Conservation (phyloP, 2,797 vertebrate species). For the Sebastes oblongus region DNA sequence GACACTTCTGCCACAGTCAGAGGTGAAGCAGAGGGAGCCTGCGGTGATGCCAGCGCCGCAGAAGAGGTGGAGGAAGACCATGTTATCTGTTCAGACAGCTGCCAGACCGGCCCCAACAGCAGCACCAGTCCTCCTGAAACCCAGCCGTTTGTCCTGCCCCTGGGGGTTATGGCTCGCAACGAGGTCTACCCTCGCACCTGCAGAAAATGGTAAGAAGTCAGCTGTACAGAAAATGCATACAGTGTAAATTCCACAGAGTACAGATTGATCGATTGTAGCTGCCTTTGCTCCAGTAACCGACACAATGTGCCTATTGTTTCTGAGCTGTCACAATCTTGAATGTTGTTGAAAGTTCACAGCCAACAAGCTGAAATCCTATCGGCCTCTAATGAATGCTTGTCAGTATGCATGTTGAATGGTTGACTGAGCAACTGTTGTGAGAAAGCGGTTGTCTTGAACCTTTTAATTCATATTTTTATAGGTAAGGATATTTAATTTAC, state of each 20-base stretch:
- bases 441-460: not conserved
- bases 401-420: not conserved
- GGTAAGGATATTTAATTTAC: not conserved
- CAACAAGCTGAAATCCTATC: not conserved
- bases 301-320: not conserved
- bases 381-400: not conserved
- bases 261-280: not conserved
- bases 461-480: not conserved
- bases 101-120: constrained; percentile 34
- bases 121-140: constrained; percentile 47
- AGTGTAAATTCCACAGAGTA: not conserved
- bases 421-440: not conserved
- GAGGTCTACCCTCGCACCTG: constrained; percentile 95
- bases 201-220: constrained; percentile 87
- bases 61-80: constrained; percentile 29
- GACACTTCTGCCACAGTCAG: constrained; percentile 7
- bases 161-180: constrained; percentile 92
- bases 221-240: not conserved
- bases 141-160: constrained; percentile 90
- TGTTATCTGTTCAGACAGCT: constrained; percentile 39
- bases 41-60: constrained; percentile 12
- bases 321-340: not conserved
- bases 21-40: constrained; percentile 51
- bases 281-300: not conserved
- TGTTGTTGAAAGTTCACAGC: not conserved